Base-by-base conservation (phyloP, 2,888 invertebrate species). In the Ormia ochracea region DNA sequence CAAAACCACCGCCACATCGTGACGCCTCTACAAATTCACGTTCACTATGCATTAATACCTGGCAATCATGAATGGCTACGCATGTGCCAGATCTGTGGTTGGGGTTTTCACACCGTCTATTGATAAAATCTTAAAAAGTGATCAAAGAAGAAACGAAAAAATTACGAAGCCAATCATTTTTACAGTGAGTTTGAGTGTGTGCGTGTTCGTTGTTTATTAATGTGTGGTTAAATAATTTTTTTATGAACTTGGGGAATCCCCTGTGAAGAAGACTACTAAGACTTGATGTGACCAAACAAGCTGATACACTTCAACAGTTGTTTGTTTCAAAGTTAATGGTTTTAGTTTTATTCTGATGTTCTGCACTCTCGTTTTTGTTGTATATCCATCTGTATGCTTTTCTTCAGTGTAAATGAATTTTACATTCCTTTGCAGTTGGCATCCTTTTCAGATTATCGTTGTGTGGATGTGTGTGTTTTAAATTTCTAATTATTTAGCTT, bases 21-120 rank as follows among this genome's bases (percentile, higher is more conserved):
- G 89, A 89, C 12, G 85, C 84, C 28, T 83, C 76, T 3, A 89
- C 74, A 69, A 89, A 89, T 19, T 81, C 81, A 26, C 82, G 84
- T 31, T 86, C 86, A 9, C 80, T 56, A 4, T 83, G 82, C 38
- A 86, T 69, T 36, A 89, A 28, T 0, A 86, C 84, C 72, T 86
- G 86, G 54, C 89, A 89, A n/a, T 89, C 85, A 26, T 83, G 85
- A 6, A 89, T 85, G 77, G 85, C 85, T 2, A 86, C 84, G 74
- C 89, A 89, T 12, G 85, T 81, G 19, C 88, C 89, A 9, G 81
- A 56, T 1, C 85, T 83, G 54, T 84, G 84, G 73, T 89, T 89
- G n/a, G 89, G 89, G 84, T 88, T 89, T 21, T 83, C 54, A 92
- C 94, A 85, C 93, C 95, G 84, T 12, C 83, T 83, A 83, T 85